Evolutionary conservation across 2,888 invertebrate genomes (phyloP), one percentile per base, ranked within the genome.

Genomic region (Rhyacophila evoluta): DNA sequence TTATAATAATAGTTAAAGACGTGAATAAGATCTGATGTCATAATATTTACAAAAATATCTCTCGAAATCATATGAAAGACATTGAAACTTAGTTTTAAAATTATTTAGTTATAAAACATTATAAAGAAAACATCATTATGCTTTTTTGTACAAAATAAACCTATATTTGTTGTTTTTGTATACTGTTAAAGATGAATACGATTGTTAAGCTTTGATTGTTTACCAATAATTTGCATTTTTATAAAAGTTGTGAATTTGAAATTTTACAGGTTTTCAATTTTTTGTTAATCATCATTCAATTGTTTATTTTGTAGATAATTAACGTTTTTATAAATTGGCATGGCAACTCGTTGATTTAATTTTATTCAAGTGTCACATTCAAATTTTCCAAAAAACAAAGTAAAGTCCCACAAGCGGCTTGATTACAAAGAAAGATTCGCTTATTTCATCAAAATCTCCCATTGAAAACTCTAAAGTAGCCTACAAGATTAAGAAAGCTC

Each of bases 391-490:
- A 33, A 33, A 33, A 55, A 25, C 19, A 55, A 19, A 55, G 55
- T 55, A 10, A 55, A 55, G 19, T 8, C 6, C 55, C 55, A 25
- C 8, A 1, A 70, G 73, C 12, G 36, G 72, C 41, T 76, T 76
- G 72, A 76, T 76, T 76, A 76, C 55, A 25, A 72, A 41, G 55
- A 72, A 72, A 55, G 27, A 33, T 29, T 27, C 41, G 25, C 72
- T 76, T 39, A 71, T 76, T 55, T 55, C 36, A 12, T 41, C 12
- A 12, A 76, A 75, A 39, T 67, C 37, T 74, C 74, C 37, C 39
- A 38, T 68, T 73, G 74, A 70, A 76, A 41, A 29, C 15, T 39
- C 71, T 33, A 41, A 71, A 41, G 41, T 41, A 41, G 41, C 41
- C 39, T 41, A 41, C 41, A 25, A 55, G 55, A 25, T 55, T 55